Conservation (phyloP, 2,797 vertebrate species). For the Danio jaintianensis region DNA sequence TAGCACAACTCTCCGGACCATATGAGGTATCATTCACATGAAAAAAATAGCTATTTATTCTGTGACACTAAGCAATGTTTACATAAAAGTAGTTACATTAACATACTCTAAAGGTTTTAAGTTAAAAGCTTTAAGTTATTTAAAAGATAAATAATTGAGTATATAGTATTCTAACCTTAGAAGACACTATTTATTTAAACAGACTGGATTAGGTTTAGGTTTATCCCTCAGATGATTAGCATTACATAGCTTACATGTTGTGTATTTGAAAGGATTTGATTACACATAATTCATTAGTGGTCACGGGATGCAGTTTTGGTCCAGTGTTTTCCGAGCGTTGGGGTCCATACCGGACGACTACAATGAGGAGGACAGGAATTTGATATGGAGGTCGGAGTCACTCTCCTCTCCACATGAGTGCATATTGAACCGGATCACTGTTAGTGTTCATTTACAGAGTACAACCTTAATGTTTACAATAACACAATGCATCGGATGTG, state of each 20-base stretch:
- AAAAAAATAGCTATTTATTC: neutral
- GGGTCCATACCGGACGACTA: constrained; percentile 32
- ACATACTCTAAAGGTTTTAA: neutral
- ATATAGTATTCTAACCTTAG: constrained; percentile 6
- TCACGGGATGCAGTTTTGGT: constrained; percentile 35
- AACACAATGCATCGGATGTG: neutral
- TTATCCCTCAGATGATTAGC: constrained; percentile 31
- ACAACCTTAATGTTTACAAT: constrained; percentile 35
- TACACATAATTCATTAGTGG: constrained; percentile 48
- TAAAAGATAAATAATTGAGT: constrained; percentile 30
- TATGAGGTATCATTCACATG: neutral
- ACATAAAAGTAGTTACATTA: constrained; percentile 4
- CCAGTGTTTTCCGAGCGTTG: constrained; percentile 31
- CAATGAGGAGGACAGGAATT: constrained; percentile 32
- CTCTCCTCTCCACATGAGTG: constrained; percentile 41
- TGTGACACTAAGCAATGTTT: neutral
- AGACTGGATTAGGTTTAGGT: constrained; percentile 11
- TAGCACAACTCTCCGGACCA: neutral
- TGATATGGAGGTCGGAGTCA: constrained; percentile 42
- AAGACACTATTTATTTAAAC: constrained; percentile 11
- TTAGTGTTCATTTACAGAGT: constrained; percentile 38
- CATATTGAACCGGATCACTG: constrained; percentile 45
- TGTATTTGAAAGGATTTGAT: constrained; percentile 39
- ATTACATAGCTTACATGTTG: constrained; percentile 37
- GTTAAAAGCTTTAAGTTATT: constrained; percentile 36